Conservation (phyloP, 2,113 vertebrate species). For the Bubo blakistoni region DNA sequence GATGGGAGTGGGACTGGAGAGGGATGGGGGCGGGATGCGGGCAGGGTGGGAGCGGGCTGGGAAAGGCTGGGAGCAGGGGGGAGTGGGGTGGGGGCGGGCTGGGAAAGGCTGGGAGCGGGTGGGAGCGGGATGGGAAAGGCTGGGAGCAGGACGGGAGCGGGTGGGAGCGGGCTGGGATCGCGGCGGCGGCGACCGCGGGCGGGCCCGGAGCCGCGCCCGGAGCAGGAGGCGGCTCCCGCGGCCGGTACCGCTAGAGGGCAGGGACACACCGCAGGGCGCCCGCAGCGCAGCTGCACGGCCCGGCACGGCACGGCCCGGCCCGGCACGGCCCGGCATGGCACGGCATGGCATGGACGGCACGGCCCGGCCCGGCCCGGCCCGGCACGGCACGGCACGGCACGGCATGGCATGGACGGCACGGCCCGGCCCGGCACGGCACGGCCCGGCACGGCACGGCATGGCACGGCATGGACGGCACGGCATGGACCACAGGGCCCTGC, state of each 20-base stretch:
- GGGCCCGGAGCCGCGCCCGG: neutral
- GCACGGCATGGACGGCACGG: too few species aligned
- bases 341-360: neutral
- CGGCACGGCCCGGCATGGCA: too few species aligned
- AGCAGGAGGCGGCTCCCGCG: neutral
- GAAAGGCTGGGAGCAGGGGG: too few species aligned
- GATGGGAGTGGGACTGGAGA: neutral
- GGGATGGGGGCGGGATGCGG: too few species aligned
- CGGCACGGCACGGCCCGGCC: neutral
- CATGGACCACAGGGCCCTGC: too few species aligned
- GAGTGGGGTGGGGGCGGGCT: too few species aligned
- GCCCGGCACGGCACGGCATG: fast-evolving
- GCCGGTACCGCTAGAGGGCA: conserved; percentile 34
- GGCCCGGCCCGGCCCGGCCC: too few species aligned
- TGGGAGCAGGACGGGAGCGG: neutral
- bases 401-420: too few species aligned
- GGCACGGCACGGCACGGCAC: too few species aligned
- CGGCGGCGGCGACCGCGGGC: neutral
- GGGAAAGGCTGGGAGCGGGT: neutral
- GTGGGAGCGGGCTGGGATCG: neutral
- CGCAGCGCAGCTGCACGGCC: too few species aligned
- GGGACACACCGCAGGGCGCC: neutral
- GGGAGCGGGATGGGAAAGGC: neutral
- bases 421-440: fast-evolving
- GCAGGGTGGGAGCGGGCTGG: fast-evolving